phyloP scores from a whole-genome alignment of 2,888 invertebrate genomes.

The Galeruca laticollis region DNA sequence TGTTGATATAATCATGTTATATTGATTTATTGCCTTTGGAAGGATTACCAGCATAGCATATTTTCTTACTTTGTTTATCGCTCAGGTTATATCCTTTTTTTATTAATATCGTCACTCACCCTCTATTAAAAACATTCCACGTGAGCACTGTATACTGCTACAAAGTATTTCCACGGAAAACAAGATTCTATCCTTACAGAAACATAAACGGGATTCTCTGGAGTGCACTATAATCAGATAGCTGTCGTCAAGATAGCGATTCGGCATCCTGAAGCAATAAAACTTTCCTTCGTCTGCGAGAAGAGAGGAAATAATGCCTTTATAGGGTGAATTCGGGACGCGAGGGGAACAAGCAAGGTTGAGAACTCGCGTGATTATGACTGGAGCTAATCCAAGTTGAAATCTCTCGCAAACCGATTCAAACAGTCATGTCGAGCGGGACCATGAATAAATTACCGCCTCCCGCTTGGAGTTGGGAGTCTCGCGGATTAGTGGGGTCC shows the following conservation, averaged over 20 bases:
- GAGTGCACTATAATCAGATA: constrained; percentile 28
- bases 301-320: constrained; percentile 46
- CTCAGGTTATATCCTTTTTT: no score
- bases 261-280: constrained; percentile 45
- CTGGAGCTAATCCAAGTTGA: constrained; percentile 65
- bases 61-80: no score
- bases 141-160: no score
- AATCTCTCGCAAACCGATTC: constrained; percentile 65
- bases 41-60: no score
- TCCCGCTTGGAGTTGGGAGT: constrained; percentile 59
- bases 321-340: constrained; percentile 8
- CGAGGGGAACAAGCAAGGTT: constrained; percentile 22
- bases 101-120: no score
- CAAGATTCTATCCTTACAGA: constrained; percentile 17
- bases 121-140: no score
- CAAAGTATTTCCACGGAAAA: background rate
- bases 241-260: constrained; percentile 40
- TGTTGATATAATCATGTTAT: no score
- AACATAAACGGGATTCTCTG: constrained; percentile 9
- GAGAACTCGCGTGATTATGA: constrained; percentile 60
- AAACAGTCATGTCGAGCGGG: constrained; percentile 64
- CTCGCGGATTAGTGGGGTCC: constrained; percentile 62
- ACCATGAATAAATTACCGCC: constrained; percentile 66
- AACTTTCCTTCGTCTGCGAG: constrained; percentile 48
- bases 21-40: no score